A percentile compares a stretch with the other conserved stretches of the same genome.
phyloP scores from a whole-genome alignment of 2,888 invertebrate genomes.

The Melanotus villosus region DNA sequence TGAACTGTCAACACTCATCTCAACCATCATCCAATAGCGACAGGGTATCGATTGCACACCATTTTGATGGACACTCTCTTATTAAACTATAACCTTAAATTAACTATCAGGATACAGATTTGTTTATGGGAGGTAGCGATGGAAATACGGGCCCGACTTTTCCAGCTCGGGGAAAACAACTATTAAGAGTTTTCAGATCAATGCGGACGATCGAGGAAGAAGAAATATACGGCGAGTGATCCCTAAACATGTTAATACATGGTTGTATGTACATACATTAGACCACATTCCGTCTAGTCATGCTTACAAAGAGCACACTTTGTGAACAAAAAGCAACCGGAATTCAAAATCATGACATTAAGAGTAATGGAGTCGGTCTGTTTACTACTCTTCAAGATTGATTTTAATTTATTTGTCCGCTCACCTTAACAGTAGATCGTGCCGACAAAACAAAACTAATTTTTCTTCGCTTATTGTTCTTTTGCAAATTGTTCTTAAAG shows the following conservation, averaged over 20 bases:
- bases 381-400: constrained; percentile 47
- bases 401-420: constrained; percentile 44
- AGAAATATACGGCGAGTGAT: constrained; percentile 34
- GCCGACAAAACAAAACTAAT: constrained; percentile 4
- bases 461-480: not conserved
- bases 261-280: constrained; percentile 47
- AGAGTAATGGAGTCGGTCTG: constrained; percentile 47
- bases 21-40: constrained; percentile 64
- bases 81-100: constrained; percentile 12
- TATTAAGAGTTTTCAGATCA: constrained; percentile 24
- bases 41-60: constrained; percentile 61
- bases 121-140: not conserved
- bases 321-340: constrained; percentile 47
- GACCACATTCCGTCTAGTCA: constrained; percentile 48
- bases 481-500: not conserved
- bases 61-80: constrained; percentile 54
- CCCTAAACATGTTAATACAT: constrained; percentile 46
- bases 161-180: not conserved
- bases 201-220: constrained; percentile 6
- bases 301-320: constrained; percentile 50
- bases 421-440: constrained; percentile 15
- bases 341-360: constrained; percentile 47
- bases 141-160: not conserved
- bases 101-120: not conserved
- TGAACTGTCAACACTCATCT: constrained; percentile 67